Base-by-base conservation (phyloP, 2,888 invertebrate species). In the Hirtodrosophila confusa region DNA sequence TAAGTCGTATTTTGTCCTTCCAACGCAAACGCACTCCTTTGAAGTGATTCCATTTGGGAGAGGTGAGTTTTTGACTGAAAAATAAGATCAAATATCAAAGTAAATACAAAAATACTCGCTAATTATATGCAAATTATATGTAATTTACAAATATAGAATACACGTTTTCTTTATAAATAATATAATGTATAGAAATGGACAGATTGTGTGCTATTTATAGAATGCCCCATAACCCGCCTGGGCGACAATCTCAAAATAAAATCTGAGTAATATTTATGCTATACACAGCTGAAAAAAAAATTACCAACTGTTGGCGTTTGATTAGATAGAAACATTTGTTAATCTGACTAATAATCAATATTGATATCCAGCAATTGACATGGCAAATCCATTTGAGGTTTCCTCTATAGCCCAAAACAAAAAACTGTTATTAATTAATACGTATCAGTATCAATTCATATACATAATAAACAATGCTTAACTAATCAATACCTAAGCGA, bases 11-110 rank as follows among this genome's bases (percentile, higher is more conserved):
- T 93, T 99, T 98, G 93, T 99, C 99, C 92, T 99, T 99, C 96
- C 99, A 98, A 88, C 97, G 94, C 73, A 99, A 93, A 89, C 98
- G 96, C 89, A 99, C 95, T 75, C 99, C 99, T 93, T 99, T 98
- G 94, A 99, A 99, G 90, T 98, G 96, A 93, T 99, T 99, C 99
- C 99, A 99, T 94, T 99, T 99, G 72, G 99, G 99, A 74, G 99
- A 99, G 65, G 99, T 99, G 92, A 99, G 93, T 93, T 99, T 99
- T 93, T 99, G 99, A 94, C 98, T 98, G 62, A 17, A 88, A 86
- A 31, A 11, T 69, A 75, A 65, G 62, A 17, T 2, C 33, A 9
- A 3, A 27, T 27, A 29, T 7, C n/a, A 44, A n/a, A 27, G 24
- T 27, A 24, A 12, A 44, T 3, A 4, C 11, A 27, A 27, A 5